phyloP scores from a whole-genome alignment of 2,797 vertebrate species.

The Squalus acanthias region DNA sequence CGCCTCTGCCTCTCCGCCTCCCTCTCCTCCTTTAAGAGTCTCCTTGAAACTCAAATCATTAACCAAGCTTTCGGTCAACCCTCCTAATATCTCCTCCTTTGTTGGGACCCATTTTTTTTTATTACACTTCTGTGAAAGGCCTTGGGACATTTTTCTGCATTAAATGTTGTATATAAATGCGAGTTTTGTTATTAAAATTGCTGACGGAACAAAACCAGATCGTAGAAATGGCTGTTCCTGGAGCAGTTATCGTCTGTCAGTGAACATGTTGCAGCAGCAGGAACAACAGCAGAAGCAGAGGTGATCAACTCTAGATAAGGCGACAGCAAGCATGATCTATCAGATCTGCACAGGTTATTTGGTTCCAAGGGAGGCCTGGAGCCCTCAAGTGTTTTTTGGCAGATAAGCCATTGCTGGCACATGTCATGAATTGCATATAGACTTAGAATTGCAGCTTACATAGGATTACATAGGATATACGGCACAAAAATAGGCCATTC shows the following conservation, averaged over 20 bases:
- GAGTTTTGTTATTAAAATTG: neutral
- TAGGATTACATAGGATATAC: too few species aligned
- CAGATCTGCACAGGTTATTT: neutral
- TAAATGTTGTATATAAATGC: neutral
- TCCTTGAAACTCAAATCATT: neutral
- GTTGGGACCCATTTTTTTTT: neutral
- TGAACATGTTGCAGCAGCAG: neutral
- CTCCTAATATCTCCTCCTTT: neutral
- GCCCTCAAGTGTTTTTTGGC: neutral
- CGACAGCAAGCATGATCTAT: neutral
- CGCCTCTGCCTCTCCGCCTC: neutral
- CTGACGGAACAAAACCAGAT: neutral
- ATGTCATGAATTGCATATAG: neutral
- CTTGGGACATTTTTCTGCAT: neutral
- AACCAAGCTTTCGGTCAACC: neutral
- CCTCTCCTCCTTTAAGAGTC: neutral
- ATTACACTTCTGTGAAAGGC: neutral
- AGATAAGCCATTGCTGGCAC: neutral
- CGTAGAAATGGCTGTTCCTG: neutral
- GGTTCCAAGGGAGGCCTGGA: neutral
- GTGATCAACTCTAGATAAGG: neutral
- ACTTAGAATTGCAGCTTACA: neutral
- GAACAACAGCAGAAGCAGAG: neutral
- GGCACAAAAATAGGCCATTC: too few species aligned
- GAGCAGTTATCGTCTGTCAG: neutral